Base-by-base conservation (phyloP, 1,140 invertebrate species). In the Nasonia giraulti region DNA sequence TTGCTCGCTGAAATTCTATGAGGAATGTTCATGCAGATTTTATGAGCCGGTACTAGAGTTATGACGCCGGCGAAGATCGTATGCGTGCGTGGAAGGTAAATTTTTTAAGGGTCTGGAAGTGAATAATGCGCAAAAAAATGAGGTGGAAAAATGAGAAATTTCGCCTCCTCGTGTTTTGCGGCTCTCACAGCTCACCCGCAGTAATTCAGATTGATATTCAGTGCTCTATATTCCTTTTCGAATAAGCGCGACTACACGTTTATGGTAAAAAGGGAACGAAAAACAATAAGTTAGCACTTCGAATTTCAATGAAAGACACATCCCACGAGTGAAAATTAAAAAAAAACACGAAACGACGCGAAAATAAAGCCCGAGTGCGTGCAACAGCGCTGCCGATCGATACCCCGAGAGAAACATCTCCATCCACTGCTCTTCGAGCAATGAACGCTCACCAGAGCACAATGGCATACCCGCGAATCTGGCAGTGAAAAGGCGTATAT, bases 1-100 rank as follows among this genome's bases (percentile, higher is more conserved):
- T 62, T n/a, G 0, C 55, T 62, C 20, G 55, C 55, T 62, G 55
- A 62, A 62, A 62, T n/a, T n/a, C 14, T 7, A n/a, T 17, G 20
- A 62, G 55, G 17, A 20, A 62, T n/a, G 20, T 62, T 62, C 73
- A 12, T 71, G 68, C 68, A 71, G 31, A 33, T 71, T 71, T 71
- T 71, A 71, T 71, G 68, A 71, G 68, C 68, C 68, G 27, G 23
- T 33, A 33, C 27, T n/a, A 11, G 68, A 71, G 14, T 71, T 75
- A 44, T 44, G 73, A 75, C 27, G 55, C 20, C 73, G 27, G n/a
- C 73, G 27, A 71, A 33, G 68, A 62, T 62, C 55, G 55, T 62
- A 62, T n/a, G 55, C 17, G 20, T 62, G 17, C 55, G 17, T 62
- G 20, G 17, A 1, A 62, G 17, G 55, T 62, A 62, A 62, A 62